Evolutionary conservation across 64 coral and sea anemone species (phyloP), one percentile per base, ranked within the genome.

Genomic region (Montipora sp.): DNA sequence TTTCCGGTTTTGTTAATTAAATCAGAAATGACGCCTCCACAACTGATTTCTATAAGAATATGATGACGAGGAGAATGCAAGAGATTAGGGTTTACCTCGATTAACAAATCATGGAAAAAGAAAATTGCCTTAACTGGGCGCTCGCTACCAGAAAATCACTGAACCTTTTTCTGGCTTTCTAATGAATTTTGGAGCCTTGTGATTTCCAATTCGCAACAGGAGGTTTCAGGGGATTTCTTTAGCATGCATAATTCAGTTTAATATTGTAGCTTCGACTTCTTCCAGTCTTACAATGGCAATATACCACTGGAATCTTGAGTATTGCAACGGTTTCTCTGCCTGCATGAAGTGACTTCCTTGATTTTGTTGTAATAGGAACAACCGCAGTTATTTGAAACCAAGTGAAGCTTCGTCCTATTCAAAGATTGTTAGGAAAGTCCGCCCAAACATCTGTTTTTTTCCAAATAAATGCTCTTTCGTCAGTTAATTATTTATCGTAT

Each of bases 401-500:
- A 43, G 21, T 81, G 20, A 60, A 4, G 21, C 19, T 59, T 63
- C 20, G 9, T 50, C 21, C 18, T 61, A 20, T 15, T 36, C 19
- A 13, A 60, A 14, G 12, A 24, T 46, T 48, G 61, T 71, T 46
- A 11, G 65, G 20, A 53, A 85, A 43, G 7, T 1, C 65, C 11
- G 4, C 47, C 18, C 8, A 71, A 85, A 72, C 82, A 85, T 85
- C 82, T 85, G 82, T 59, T n/a, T 45, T 49, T 51, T 65, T 57
- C 53, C 6, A 85, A 70, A 85, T 85, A 85, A 85, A 72, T 85
- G 82, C 16, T 85, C 65, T 48, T 48, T 85, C 82, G 16, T 14
- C 65, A 5, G 61, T 85, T 85, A 85, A 85, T 85, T 85, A 85
- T 85, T 85, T 85, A 72, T 85, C 82, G 66, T 71, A 85, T 72